Evolutionary conservation across 2,888 invertebrate genomes (phyloP), one percentile per base, ranked within the genome.

Genomic region (Saturnia japonica): DNA sequence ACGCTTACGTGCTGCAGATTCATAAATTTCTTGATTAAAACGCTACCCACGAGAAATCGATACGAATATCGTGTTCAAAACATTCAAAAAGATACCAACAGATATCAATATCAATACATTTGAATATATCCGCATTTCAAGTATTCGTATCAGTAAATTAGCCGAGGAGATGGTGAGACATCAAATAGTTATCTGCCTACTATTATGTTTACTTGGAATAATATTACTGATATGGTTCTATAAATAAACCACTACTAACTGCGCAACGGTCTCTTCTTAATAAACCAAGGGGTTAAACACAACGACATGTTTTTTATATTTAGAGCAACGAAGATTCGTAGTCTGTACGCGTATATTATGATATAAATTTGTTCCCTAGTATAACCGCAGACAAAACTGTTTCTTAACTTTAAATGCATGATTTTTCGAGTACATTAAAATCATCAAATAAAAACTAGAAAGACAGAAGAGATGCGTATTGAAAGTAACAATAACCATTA

Each of bases 401-500:
- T 34, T 34, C 34, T 34, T 34, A 34, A 34, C 34, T 34, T 34
- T 34, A 34, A 34, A 34, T 34, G 6, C 34, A 34, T 34, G n/a
- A n/a, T n/a, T n/a, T n/a, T n/a, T n/a, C n/a, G n/a, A n/a, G n/a
- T n/a, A n/a, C n/a, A n/a, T n/a, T n/a, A n/a, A n/a, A n/a, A n/a
- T n/a, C n/a, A n/a, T n/a, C n/a, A n/a, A n/a, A n/a, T n/a, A n/a
- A n/a, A n/a, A n/a, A n/a, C n/a, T n/a, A n/a, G n/a, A n/a, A n/a
- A n/a, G n/a, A n/a, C n/a, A n/a, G n/a, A 34, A 34, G 54, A 54
- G 54, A 54, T 54, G 73, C 69, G 74, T 77, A 81, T 82, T 78
- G 83, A 79, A 84, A 86, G 82, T 80, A 85, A 89, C 87, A 89
- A 88, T 88, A 88, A 87, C 85, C 85, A 84, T 87, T 89, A 89